Percentiles rank a stretch among this genome's conserved stretches.
These are phyloP conservation scores for Ascaphus truei DNA, from an alignment of 2,113 vertebrate genomes.

Conservation along the genomic window DNA sequence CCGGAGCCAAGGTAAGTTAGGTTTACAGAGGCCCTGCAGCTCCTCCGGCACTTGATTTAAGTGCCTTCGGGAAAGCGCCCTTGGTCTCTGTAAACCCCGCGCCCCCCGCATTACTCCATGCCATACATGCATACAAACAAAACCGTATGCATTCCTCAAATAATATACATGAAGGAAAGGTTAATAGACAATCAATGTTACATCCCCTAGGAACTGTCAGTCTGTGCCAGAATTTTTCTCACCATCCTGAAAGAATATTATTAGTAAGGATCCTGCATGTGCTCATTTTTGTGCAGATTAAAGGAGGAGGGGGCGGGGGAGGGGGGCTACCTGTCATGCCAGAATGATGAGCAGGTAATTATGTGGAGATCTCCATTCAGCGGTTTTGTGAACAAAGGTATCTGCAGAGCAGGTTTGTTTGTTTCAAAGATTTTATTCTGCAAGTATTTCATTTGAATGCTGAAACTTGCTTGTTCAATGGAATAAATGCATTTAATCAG, in stretches of 20 bases:
- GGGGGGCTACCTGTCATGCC: neutral
- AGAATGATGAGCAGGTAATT: constrained; percentile 13
- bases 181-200: constrained; percentile 32
- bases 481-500: neutral
- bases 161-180: constrained; percentile 25
- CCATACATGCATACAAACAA: constrained; percentile 20
- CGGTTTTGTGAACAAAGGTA: neutral
- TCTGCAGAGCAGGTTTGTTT: neutral
- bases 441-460: neutral
- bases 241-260: constrained; percentile 14
- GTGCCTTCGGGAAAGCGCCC: too few species aligned
- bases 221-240: constrained; percentile 27
- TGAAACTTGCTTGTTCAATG: neutral
- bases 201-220: constrained; percentile 25
- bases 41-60: too few species aligned
- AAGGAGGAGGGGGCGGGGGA: too few species aligned
- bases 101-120: too few species aligned
- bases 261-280: neutral
- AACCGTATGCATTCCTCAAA: constrained; percentile 17
- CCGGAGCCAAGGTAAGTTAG: too few species aligned
- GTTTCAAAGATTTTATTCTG: neutral
- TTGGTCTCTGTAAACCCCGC: too few species aligned
- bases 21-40: too few species aligned
- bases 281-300: constrained; percentile 1
- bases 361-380: neutral